Percentiles rank a stretch among this genome's conserved stretches.
phyloP scores from a whole-genome alignment of 2,797 vertebrate species.

The Molossus alvarezi region DNA sequence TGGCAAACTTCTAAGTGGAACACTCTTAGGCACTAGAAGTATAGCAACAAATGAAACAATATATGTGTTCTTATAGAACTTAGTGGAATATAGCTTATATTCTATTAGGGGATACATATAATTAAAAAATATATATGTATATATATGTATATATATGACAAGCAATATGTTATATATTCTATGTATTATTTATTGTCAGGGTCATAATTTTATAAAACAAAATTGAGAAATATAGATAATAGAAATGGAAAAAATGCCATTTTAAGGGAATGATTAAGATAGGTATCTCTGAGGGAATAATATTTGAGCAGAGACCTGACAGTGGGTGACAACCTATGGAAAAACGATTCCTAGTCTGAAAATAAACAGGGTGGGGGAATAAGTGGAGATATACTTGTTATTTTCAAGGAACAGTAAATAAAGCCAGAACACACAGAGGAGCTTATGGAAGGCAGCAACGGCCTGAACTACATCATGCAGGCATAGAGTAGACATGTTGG shows the following conservation, averaged over 20 bases:
- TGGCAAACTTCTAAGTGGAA: not conserved
- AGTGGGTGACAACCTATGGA: not conserved
- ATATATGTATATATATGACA: not conserved
- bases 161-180: not conserved
- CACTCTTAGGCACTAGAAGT: not conserved
- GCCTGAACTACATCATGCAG: not conserved
- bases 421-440: not conserved
- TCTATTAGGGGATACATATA: not conserved
- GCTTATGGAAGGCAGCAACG: not conserved
- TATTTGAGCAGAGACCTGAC: slow-evolving; percentile 13
- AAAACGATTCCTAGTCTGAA: not conserved
- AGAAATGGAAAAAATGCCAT: not conserved
- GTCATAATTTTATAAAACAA: not conserved
- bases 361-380: not conserved
- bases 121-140: not conserved
- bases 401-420: not conserved
- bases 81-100: not conserved
- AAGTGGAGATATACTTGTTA: not conserved
- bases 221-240: not conserved
- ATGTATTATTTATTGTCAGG: not conserved
- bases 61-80: not conserved
- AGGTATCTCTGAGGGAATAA: not conserved
- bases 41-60: not conserved
- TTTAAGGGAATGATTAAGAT: not conserved
- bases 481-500: not conserved